Conservation (phyloP, 2,113 vertebrate genomes). For the Hydrolagus affinis region DNA sequence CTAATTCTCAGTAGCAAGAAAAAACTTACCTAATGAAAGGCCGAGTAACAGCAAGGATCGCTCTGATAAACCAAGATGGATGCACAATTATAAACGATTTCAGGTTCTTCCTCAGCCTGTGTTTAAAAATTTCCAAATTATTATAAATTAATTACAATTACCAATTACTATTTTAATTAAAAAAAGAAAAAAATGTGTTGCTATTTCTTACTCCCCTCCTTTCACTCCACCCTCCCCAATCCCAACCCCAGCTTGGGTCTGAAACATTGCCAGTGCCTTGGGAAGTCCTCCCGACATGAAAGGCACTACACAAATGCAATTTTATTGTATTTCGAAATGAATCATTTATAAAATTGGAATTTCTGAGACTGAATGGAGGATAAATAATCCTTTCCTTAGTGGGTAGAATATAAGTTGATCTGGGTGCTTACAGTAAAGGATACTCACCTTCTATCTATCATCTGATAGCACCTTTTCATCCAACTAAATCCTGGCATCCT, state of each 20-base stretch:
- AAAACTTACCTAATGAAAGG: slow-evolving; percentile 88
- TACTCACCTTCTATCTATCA: slow-evolving; percentile 85
- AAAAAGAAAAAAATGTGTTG: too few relatives aligned
- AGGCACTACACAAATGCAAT: too few relatives aligned
- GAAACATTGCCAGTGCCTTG: too few relatives aligned
- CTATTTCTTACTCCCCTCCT: too few relatives aligned
- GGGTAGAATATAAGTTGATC: background rate
- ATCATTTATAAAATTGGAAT: too few relatives aligned
- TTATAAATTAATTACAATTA: background rate
- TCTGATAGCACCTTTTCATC: slow-evolving; percentile 96
- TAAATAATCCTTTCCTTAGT: background rate
- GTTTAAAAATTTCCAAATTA: slow-evolving; percentile 35
- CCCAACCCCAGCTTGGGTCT: too few relatives aligned
- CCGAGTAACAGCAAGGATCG: slow-evolving; percentile 81
- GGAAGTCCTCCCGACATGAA: too few relatives aligned
- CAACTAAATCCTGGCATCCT: slow-evolving; percentile 90
- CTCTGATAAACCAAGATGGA: slow-evolving; percentile 96
- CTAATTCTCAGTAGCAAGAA: background rate
- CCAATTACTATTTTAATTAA: background rate
- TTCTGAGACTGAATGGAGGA: too few relatives aligned
- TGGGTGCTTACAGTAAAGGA: background rate
- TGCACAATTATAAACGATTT: slow-evolving; percentile 97
- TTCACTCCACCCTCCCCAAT: too few relatives aligned
- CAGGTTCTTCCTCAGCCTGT: slow-evolving; percentile 88
- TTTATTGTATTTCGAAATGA: too few relatives aligned